Conservation (phyloP, 2,888 invertebrate species). For the Neoascia interrupta region DNA sequence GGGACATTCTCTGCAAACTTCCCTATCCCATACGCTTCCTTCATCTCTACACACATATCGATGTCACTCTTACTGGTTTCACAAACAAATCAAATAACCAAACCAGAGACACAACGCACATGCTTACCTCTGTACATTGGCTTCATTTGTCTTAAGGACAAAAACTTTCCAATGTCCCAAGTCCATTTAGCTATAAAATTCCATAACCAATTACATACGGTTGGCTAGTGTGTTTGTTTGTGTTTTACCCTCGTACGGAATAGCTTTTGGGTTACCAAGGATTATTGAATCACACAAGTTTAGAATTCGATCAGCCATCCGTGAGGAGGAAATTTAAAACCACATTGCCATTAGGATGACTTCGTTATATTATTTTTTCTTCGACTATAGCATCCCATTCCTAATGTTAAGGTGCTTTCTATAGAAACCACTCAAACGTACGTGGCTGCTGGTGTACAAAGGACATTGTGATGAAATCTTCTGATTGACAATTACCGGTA, state of each 20-base stretch:
- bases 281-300: conserved; percentile 56
- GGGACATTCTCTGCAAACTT: conserved; percentile 24
- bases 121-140: conserved; percentile 23
- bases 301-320: conserved; percentile 59
- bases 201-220: conserved; percentile 67
- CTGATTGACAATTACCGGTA: conserved; percentile 63
- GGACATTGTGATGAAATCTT: conserved; percentile 5
- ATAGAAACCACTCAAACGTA: conserved; percentile 41
- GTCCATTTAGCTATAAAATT: conserved; percentile 58
- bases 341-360: conserved; percentile 64
- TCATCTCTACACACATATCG: conserved; percentile 13
- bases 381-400: conserved; percentile 6
- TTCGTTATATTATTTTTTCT: conserved; percentile 2
- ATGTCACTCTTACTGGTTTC: conserved; percentile 62
- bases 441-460: background rate
- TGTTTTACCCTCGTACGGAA: background rate
- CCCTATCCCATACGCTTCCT: background rate
- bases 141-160: conserved; percentile 56
- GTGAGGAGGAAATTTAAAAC: conserved; percentile 67
- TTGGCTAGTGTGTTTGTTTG: conserved; percentile 18
- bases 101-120: conserved; percentile 19
- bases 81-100: conserved; percentile 60
- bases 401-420: conserved; percentile 30
- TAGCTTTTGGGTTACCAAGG: conserved; percentile 49
- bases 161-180: conserved; percentile 36